A percentile compares a stretch with the other conserved stretches of the same genome.
phyloP scores from a whole-genome alignment of 2,113 vertebrate genomes.

The Neolamprologus modestus region DNA sequence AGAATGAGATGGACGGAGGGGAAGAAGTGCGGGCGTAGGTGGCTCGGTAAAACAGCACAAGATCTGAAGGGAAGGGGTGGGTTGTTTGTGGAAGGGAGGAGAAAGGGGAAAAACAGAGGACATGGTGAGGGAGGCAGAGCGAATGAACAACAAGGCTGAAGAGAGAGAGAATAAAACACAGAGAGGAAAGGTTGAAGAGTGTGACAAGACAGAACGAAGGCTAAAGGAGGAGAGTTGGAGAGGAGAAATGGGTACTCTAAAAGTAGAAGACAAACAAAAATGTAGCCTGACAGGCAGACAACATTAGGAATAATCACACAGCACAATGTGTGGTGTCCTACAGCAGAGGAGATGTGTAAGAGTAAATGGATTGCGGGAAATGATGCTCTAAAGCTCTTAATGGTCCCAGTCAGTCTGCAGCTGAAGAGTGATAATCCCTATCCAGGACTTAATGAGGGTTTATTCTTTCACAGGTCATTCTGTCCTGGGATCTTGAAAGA shows the following conservation, averaged over 20 bases:
- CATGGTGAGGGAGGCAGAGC: neutral
- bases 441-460: slow-evolving; percentile 26
- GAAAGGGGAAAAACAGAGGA: neutral
- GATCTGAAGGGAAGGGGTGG: slow-evolving; percentile 17
- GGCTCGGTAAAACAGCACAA: slow-evolving; percentile 1
- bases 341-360: slow-evolving; percentile 12
- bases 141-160: neutral
- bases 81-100: slow-evolving; percentile 22
- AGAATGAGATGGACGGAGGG: slow-evolving; percentile 30
- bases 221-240: neutral
- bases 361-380: slow-evolving; percentile 21
- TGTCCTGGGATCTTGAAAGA: slow-evolving; percentile 21
- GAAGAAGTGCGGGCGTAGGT: slow-evolving; percentile 28
- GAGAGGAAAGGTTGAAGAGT: neutral
- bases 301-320: slow-evolving; percentile 38
- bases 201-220: slow-evolving; percentile 7
- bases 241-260: neutral
- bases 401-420: slow-evolving; percentile 24
- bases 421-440: slow-evolving; percentile 30
- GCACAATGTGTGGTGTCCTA: slow-evolving; percentile 4
- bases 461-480: slow-evolving; percentile 24
- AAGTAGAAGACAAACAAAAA: slow-evolving; percentile 35
- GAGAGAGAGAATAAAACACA: neutral
- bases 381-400: slow-evolving; percentile 29
- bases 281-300: slow-evolving; percentile 26